Percentiles rank a stretch among this genome's conserved stretches.
These are phyloP conservation scores for Cremastobaeus sp. DNA, from an alignment of 2,888 invertebrate species.

Conservation along the genomic window DNA sequence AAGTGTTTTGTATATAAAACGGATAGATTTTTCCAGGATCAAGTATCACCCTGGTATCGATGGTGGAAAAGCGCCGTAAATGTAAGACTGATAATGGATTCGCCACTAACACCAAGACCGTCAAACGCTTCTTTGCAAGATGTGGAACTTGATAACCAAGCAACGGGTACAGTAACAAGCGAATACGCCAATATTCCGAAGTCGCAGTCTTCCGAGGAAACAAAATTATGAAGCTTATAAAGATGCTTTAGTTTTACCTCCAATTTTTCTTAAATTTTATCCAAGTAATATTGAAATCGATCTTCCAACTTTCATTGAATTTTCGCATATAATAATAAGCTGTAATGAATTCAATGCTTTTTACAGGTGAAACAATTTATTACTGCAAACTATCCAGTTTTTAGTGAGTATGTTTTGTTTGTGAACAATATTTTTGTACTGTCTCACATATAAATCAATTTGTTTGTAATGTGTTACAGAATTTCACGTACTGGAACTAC, in stretches of 20 bases:
- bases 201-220: slow-evolving; percentile 37
- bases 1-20: slow-evolving; percentile 18
- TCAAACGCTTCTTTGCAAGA: slow-evolving; percentile 63
- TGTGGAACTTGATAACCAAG: slow-evolving; percentile 61
- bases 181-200: slow-evolving; percentile 44
- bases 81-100: slow-evolving; percentile 81
- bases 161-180: slow-evolving; percentile 47
- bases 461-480: too few relatives aligned
- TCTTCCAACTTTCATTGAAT: neutral
- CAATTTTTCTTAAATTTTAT: slow-evolving; percentile 1
- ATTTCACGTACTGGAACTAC: too few relatives aligned
- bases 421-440: too few relatives aligned
- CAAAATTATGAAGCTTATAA: slow-evolving; percentile 30
- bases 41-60: slow-evolving; percentile 84
- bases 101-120: slow-evolving; percentile 75
- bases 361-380: too few relatives aligned
- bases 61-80: slow-evolving; percentile 84
- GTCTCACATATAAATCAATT: too few relatives aligned
- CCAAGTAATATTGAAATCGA: slow-evolving; percentile 5
- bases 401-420: too few relatives aligned
- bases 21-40: slow-evolving; percentile 77
- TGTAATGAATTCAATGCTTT: too few relatives aligned
- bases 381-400: too few relatives aligned
- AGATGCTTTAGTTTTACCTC: neutral
- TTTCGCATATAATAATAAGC: too few relatives aligned